Evolutionary conservation across 1,140 invertebrate species (phyloP), one percentile per base, ranked within the genome.

Genomic region (Laupala kohalensis): DNA sequence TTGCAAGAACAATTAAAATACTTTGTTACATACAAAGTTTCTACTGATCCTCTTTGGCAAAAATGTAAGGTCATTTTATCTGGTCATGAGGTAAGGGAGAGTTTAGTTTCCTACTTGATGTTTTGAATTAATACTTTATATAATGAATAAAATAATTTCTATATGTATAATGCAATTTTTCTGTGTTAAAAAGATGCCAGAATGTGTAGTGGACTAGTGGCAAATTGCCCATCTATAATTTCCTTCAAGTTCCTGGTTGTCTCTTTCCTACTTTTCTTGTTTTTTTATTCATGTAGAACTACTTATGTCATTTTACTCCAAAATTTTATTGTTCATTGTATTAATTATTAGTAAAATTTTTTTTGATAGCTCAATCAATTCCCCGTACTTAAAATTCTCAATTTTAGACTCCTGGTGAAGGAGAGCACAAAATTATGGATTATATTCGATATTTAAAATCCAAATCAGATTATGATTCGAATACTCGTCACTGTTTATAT

Each of bases 361-460:
- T n/a, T n/a, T n/a, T n/a, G n/a, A n/a, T n/a, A n/a, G n/a, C n/a
- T n/a, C n/a, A n/a, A n/a, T n/a, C n/a, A n/a, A n/a, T n/a, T n/a
- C n/a, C n/a, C 63, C 63, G 69, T 75, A 75, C n/a, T n/a, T n/a
- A n/a, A n/a, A n/a, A n/a, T n/a, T n/a, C n/a, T n/a, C n/a, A n/a
- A n/a, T 81, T 82, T 67, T 76, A 94, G 91, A 92, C 91, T 4
- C 95, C 95, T 25, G 96, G 96, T 19, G 96, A 99, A 86, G 96
- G 96, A 5, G 96, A 99, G 82, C 96, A 99, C 79, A 99, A 98
- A 83, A 96, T 98, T 67, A 97, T 98, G 95, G 96, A 98, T 79
- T 98, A 94, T 78, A 97, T 99, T 74, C 84, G 96, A 23, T 93
- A 90, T 81, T 83, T 93, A 78, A 90, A 92, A 76, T 86, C 92